Conservation (phyloP, 2,113 vertebrate species). For the Lycaon pictus region DNA sequence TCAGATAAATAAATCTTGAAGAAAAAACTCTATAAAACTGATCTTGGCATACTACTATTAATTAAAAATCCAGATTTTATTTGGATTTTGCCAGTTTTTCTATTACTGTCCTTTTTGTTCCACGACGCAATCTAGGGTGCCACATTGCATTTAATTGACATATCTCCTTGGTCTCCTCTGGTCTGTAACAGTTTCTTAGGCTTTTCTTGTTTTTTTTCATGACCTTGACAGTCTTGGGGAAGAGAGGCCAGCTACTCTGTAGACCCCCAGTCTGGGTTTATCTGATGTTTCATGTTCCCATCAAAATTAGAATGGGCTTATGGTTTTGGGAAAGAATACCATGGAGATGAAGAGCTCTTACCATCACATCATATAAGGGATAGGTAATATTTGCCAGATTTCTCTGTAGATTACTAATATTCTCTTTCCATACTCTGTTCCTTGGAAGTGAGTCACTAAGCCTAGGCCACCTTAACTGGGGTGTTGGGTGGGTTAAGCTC, state of each 20-base stretch:
- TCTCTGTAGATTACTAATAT: background rate
- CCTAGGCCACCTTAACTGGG: background rate
- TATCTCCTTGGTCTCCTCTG: background rate
- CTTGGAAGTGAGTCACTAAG: slow-evolving; percentile 20
- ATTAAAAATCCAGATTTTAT: background rate
- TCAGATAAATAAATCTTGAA: background rate
- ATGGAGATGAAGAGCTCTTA: background rate
- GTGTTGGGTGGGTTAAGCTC: background rate
- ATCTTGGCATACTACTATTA: background rate
- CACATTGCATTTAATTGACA: background rate
- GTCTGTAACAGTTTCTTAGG: background rate
- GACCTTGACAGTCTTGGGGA: background rate
- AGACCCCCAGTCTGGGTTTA: background rate
- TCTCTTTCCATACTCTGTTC: background rate
- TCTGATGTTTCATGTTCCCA: background rate
- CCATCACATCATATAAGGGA: background rate
- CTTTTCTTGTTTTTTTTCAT: background rate
- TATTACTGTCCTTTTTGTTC: background rate
- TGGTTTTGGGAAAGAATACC: background rate
- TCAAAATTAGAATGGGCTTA: background rate
- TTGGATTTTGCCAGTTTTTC: background rate
- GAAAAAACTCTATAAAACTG: background rate
- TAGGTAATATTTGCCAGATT: background rate
- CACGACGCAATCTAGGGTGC: background rate
- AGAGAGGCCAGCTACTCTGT: background rate